Evolutionary conservation across 2,113 vertebrate genomes (phyloP), one percentile per base, ranked within the genome.

Genomic region (Glareola pratincola): DNA sequence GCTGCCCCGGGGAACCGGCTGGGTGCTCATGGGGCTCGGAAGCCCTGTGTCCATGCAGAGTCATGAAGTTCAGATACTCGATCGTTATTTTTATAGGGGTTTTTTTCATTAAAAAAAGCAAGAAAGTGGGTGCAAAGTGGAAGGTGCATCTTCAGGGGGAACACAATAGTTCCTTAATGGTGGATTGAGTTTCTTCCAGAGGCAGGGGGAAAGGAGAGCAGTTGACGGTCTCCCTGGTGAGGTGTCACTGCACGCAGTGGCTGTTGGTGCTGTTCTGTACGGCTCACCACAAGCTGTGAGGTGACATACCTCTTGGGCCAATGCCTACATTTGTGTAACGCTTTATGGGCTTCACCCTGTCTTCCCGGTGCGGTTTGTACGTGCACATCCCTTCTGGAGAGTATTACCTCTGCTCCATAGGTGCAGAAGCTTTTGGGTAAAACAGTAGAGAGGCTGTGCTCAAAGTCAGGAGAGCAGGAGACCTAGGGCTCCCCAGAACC

Each of bases 201-300:
- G 36, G 32, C 22, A 16, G 36, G 27, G 24, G 54, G 41, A 20
- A 54, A 59, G 32, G 43, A 36, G 34, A 27, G 22, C 12, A 13
- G 45, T 20, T 22, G 30, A 17, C 43, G 59, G 26, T 51, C 20
- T 72, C 69, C 23, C 32, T 26, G 8, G 39, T n/a, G 77, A 78
- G 59, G 34, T 64, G 27, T 32, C 19, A 1, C 18, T 4, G 1
- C 17, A 7, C 37, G 20, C n/a, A 0, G 32, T 20, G 27, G 30
- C 27, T 3, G 4, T n/a, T 69, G 59, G 59, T 67, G 66, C 48
- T 78, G 51, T 85, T 67, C 80, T 27, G 22, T 39, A 20, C 37
- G 11, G 8, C 36, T 73, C 10, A 0, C 4, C 4, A 1, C 7
- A 3, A 12, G 3, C 50, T 16, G 0, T 5, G 51, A 54, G 48